Evolutionary conservation across 2,797 vertebrate genomes (phyloP).

Genomic region (Oreochromis mossambicus): DNA sequence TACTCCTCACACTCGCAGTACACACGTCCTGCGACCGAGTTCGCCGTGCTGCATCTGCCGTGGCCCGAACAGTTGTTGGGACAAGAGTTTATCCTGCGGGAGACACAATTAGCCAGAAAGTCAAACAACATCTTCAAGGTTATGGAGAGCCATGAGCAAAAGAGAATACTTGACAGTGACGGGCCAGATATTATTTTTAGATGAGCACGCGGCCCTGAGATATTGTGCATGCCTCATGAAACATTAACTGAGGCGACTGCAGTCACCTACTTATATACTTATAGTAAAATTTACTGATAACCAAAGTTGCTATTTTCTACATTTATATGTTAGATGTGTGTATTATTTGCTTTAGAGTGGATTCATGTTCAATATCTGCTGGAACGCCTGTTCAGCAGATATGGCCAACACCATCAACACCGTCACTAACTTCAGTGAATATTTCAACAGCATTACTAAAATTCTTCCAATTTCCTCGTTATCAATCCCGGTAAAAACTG

Average conservation of each 20-base stretch:
- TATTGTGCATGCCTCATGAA: background rate
- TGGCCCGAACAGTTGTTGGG: constrained; percentile 95
- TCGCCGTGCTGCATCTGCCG: constrained; percentile 86
- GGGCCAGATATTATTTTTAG: background rate
- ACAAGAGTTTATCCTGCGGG: constrained; percentile 89
- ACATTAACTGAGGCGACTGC: rapidly evolving
- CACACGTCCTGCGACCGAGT: constrained; percentile 78
- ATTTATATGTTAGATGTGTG: background rate
- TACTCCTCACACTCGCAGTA: constrained; percentile 94
- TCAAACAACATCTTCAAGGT: background rate
- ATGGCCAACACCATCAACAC: rapidly evolving
- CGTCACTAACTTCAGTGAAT: background rate
- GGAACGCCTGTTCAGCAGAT: background rate
- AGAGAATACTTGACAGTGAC: background rate
- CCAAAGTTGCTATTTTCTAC: background rate
- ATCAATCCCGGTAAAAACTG: background rate
- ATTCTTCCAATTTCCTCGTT: background rate
- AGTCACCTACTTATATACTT: background rate
- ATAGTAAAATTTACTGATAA: rapidly evolving
- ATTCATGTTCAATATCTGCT: rapidly evolving
- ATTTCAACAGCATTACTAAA: background rate
- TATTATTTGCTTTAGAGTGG: background rate
- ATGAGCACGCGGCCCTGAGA: background rate
- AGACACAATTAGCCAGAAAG: background rate
- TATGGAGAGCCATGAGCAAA: background rate